Evolutionary conservation across 2,888 invertebrate species (phyloP), one percentile per base, ranked within the genome.

Genomic region (Auanema freiburgensis): DNA sequence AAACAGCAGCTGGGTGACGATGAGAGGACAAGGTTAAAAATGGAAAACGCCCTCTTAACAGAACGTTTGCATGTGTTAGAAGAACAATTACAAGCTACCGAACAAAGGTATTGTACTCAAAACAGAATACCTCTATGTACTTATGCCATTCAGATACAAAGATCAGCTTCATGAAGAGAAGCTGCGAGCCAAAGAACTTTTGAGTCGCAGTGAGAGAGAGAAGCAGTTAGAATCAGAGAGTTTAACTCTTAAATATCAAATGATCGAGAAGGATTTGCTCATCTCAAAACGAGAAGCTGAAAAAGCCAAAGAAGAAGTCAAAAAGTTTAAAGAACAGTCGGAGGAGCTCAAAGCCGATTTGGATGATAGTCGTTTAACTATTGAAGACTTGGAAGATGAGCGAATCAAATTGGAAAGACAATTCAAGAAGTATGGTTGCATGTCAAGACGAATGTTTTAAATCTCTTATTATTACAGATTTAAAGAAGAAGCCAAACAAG

Each of bases 1-100:
- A 65, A 70, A 21, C 72, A 78, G 24, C 62, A 71, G 69, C 59
- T 58, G 8, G 66, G 75, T 11, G 74, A 74, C 40, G 81, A 82
- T 51, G 79, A 79, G 53, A 57, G 73, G 25, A 66, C 75, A 5
- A 71, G 79, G 14, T 57, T 83, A 16, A 74, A 78, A 63, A 77
- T 75, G 46, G 83, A 84, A 21, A 82, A 79, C 52, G 80, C 81
- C n/a, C 66, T 83, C 11, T 69, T 83, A 16, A 76, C 77, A 56
- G 82, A 83, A 65, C 55, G 82, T 24, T 59, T 80, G 23, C 76
- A 81, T 66, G 59, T 67, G 25, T 58, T 83, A 24, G 83, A 83
- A 57, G 83, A 83, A 56, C 79, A 83, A 57, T 53, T 71, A 25
- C 64, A 68, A 18, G 65, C 66, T 41, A 72, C 66, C 14, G 83